Conservation (phyloP, 2,888 invertebrate species). For the Drosophila neoperkinsi region DNA sequence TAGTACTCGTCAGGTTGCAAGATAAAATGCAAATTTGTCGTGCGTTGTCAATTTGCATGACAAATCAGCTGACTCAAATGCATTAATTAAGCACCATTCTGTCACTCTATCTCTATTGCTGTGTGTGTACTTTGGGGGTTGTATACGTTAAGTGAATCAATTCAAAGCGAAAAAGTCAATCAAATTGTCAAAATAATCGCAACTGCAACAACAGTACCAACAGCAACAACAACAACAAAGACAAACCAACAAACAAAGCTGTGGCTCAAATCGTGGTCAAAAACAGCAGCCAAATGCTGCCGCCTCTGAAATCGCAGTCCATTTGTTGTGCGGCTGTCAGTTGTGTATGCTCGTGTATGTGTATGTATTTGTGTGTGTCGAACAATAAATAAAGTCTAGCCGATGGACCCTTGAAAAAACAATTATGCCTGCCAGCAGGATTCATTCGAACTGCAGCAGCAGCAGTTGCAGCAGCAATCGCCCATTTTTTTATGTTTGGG, state of each 20-base stretch:
- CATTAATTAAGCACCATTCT: constrained; percentile 40
- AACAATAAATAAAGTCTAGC: constrained; percentile 79
- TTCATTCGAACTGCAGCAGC: constrained; percentile 32
- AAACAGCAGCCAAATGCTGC: constrained; percentile 13
- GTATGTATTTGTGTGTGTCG: constrained; percentile 12
- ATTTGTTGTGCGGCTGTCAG: constrained; percentile 19
- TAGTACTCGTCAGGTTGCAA: background rate
- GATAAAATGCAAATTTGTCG: constrained; percentile 26
- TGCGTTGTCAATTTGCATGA: constrained; percentile 8
- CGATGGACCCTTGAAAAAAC: constrained; percentile 69
- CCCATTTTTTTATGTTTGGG: constrained; percentile 20
- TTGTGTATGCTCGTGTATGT: constrained; percentile 1
- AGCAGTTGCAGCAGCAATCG: constrained; percentile 41
- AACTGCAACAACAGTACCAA: constrained; percentile 21
- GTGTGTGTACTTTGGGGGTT: constrained; percentile 44
- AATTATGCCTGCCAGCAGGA: constrained; percentile 68
- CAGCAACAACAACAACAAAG: constrained; percentile 18
- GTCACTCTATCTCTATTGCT: background rate
- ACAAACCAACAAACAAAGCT: constrained; percentile 19
- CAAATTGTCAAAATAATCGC: constrained; percentile 64
- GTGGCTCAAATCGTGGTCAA: constrained; percentile 37
- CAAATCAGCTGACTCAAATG: constrained; percentile 28
- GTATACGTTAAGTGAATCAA: constrained; percentile 61
- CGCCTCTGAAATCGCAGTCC: constrained; percentile 37
- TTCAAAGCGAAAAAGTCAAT: constrained; percentile 77